Base-by-base conservation (phyloP, 1,140 invertebrate genomes). In the Pseudachorutes palmiensis region DNA sequence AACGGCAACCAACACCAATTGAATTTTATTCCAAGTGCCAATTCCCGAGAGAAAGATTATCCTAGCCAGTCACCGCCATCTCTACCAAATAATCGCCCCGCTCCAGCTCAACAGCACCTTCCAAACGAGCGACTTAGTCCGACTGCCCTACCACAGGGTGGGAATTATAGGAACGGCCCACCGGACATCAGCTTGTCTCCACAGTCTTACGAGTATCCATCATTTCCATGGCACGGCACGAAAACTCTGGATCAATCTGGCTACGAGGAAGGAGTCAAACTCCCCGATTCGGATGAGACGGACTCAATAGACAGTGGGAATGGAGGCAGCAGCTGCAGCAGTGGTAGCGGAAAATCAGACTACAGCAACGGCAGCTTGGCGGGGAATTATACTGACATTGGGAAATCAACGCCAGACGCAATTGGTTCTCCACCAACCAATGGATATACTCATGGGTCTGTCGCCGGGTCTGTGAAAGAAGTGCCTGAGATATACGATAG, bases 281-380 rank as follows among this genome's bases (percentile, higher is more conserved):
- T 66, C 12, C 62, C 65, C 16, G 65, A 72, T 36, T 67, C 67
- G 24, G 70, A 72, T 55, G 70, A 72, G 41, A 69, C 67, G 5
- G 70, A 72, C 33, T 72, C 70, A 5, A 62, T 69, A 0, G 70
- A 72, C 61, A 72, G 70, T 67, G 70, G 70, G 12, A 72, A 72
- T 31, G 70, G 70, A 55, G 69, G 70, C 41, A 69, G 70, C 33
- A 67, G 33, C 28, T 67, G 67, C 41, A 66, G 66, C 36, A 63
- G 49, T 49, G 67, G 66, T 5, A 68, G 67, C 31, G 62, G 61
- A 2, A 68, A 62, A 65, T 63, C 57, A 48, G 57, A 68, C 59
- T 62, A 70, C 28, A 70, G 51, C 61, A 66, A 64, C 58, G n/a
- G 64, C 22, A 66, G 1, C 41, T n/a, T 45, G n/a, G 36, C 24